phyloP scores from a whole-genome alignment of 1,140 invertebrate species.

The Polypedilum pembai region DNA sequence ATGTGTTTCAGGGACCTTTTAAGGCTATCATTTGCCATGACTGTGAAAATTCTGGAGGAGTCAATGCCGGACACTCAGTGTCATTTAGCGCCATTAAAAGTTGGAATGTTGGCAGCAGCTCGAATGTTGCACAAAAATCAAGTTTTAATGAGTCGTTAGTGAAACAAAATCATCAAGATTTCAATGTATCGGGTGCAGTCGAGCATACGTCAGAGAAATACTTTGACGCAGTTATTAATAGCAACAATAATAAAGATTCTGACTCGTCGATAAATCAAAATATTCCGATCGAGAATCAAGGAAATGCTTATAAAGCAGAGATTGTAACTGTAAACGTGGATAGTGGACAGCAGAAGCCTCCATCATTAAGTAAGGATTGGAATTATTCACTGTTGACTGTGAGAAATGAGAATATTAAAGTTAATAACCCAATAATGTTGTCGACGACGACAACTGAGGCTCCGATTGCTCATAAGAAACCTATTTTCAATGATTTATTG shows the following conservation, averaged over 20 bases:
- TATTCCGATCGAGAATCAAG: conserved; percentile 5
- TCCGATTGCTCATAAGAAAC: background rate
- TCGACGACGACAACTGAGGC: background rate
- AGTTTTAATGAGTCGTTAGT: background rate
- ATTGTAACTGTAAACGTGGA: background rate
- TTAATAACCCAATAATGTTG: background rate
- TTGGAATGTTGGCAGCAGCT: conserved; percentile 11
- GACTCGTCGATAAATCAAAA: background rate
- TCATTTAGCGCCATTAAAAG: conserved; percentile 21
- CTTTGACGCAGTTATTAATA: background rate
- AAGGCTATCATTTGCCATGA: conserved; percentile 24
- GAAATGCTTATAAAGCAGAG: background rate
- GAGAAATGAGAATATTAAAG: conserved; percentile 18
- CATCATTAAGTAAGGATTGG: conserved; percentile 12
- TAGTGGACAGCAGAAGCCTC: background rate
- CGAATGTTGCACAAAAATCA: conserved; percentile 2
- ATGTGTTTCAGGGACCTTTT: conserved; percentile 9
- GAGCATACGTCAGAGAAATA: background rate
- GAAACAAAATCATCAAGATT: background rate
- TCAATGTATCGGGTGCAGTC: background rate
- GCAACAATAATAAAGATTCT: background rate
- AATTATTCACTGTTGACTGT: conserved; percentile 5
- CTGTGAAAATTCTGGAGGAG: conserved; percentile 16
- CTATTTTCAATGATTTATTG: conserved; percentile 42
- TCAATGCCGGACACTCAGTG: background rate